Evolutionary conservation across 2,888 invertebrate genomes (phyloP), one percentile per base, ranked within the genome.

Genomic region (Drosophila austrosaltans): DNA sequence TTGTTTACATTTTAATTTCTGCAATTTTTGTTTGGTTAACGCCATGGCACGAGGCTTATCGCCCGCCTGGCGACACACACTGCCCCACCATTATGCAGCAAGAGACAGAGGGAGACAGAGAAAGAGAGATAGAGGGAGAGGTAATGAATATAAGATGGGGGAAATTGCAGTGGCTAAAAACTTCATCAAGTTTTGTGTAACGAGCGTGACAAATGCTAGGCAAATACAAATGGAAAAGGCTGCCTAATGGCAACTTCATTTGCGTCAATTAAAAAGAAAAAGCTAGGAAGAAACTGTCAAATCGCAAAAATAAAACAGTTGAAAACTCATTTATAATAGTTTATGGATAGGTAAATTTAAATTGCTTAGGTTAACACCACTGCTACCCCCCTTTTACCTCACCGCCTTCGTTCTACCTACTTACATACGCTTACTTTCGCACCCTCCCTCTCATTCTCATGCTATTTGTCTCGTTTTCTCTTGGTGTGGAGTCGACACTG

Each of bases 1-100:
- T 87, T 89, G 82, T 90, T 90, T 85, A 84, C 90, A 89, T 81
- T 89, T 90, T 75, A 90, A 86, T 89, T 90, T 86, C 89, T 86
- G 86, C 89, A 86, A 81, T 90, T 86, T 57, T 84, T 86, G 90
- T 86, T 90, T 87, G 76, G 79, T 86, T 86, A 82, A 78, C 80
- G 76, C 77, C 59, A 71, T 60, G 66, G 67, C 72, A 69, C 70
- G 69, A 48, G 68, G 80, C 83, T 89, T 89, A 88, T 86, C 89
- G 86, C 48, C 48, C 48, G 48, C 48, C 48, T 70, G 70, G 44
- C 64, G 77, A 77, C 77, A 58, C 8, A 8, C 36, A 36, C 36
- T 2, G 36, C 36, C 36, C 36, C 36, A 8, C 8, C 36, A 36
- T 32, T 32, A 62, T 58, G 48, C 53, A 48, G 20, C 8, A 56